Evolutionary conservation across 30 jellyfish, hydroid and myxozoan species (phyloP).

Genomic region (Hydractinia echinata): DNA sequence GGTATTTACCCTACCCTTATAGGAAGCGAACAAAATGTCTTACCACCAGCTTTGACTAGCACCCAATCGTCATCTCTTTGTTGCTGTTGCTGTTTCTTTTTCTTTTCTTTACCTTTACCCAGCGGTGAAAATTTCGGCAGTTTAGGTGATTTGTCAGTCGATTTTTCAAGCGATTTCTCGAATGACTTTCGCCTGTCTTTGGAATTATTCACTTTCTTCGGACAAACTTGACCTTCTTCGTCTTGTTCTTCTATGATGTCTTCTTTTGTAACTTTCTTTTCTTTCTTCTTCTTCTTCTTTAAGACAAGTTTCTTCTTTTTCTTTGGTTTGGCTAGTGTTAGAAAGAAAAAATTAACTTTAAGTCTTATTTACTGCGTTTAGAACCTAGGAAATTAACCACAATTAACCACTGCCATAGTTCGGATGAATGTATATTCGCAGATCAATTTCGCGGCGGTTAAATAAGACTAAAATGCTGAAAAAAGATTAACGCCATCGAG

Average conservation of each 20-base stretch:
- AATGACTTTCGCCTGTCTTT: not conserved
- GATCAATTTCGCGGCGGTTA: too few relatives aligned
- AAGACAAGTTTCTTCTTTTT: conserved; percentile 40
- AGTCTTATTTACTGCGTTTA: not conserved
- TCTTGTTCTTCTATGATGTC: not conserved
- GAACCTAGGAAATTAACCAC: not conserved
- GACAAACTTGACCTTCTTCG: not conserved
- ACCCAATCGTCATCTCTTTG: conserved; percentile 13
- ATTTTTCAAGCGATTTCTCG: not conserved
- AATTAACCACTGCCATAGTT: not conserved
- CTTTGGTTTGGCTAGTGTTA: conserved; percentile 11
- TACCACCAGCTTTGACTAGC: not conserved
- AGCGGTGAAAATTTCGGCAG: too few relatives aligned
- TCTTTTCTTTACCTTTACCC: not conserved
- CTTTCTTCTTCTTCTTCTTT: conserved; percentile 35
- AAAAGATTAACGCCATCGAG: too few relatives aligned
- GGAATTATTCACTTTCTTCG: not conserved
- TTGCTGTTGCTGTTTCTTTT: not conserved
- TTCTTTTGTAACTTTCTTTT: not conserved
- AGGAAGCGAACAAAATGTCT: not conserved
- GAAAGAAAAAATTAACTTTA: not conserved
- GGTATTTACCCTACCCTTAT: not conserved
- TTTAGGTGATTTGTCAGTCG: not conserved
- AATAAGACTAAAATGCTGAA: too few relatives aligned
- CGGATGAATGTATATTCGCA: too few relatives aligned